A percentile compares a stretch with the other conserved stretches of the same genome.
phyloP scores from a whole-genome alignment of 2,888 invertebrate genomes.

The Agriopis leucophaearia region DNA sequence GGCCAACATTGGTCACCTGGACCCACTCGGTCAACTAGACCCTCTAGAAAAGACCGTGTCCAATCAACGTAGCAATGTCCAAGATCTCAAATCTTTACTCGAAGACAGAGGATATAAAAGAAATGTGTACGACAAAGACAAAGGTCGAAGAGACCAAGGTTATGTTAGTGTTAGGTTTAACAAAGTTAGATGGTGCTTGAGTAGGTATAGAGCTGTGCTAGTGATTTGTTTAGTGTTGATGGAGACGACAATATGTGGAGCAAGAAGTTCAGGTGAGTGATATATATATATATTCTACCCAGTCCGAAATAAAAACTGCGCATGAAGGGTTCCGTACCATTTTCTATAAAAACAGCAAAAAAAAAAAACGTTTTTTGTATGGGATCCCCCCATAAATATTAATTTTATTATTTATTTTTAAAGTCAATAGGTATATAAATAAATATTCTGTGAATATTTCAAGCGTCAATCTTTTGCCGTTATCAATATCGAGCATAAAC shows the following conservation, averaged over 20 bases:
- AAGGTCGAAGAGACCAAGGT: conserved; percentile 62
- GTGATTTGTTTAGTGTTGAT: conserved; percentile 73
- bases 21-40: conserved; percentile 41
- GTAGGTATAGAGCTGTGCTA: conserved; percentile 75
- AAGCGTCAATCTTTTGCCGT: too few species aligned
- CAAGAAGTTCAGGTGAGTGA: conserved; percentile 80
- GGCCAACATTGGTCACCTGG: conserved; percentile 57
- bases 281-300: not conserved
- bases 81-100: conserved; percentile 77
- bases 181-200: conserved; percentile 72
- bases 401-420: too few species aligned
- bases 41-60: conserved; percentile 73
- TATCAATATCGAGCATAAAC: too few species aligned
- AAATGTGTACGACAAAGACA: conserved; percentile 54
- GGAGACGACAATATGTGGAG: conserved; percentile 67
- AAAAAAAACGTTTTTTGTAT: too few species aligned
- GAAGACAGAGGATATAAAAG: conserved; percentile 78
- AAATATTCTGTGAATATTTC: too few species aligned
- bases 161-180: conserved; percentile 63
- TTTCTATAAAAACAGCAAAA: too few species aligned
- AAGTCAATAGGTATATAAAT: too few species aligned
- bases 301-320: too few species aligned
- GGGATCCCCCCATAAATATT: too few species aligned
- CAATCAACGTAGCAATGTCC: conserved; percentile 60
- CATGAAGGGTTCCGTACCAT: too few species aligned